Conservation (phyloP, 30 jellyfish, hydroid and myxozoan genomes). For the Chrysaora quinquecirrha region DNA sequence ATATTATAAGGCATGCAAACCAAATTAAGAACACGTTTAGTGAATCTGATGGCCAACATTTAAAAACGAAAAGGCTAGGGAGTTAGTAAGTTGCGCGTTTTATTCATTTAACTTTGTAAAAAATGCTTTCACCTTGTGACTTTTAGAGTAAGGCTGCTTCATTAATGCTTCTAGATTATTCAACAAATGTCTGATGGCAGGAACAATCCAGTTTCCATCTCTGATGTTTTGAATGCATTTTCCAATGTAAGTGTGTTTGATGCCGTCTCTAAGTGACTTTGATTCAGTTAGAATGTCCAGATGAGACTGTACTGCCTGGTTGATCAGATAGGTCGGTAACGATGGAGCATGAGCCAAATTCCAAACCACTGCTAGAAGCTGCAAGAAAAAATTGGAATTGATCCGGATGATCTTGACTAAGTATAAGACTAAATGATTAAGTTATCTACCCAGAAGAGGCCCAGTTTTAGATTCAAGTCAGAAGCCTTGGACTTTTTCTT, state of each 20-base stretch:
- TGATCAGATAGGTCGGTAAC: conserved; percentile 73
- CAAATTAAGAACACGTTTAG: no score
- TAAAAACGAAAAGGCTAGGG: no score
- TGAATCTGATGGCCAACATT: no score
- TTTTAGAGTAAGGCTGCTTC: conserved; percentile 77
- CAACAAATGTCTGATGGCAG: conserved; percentile 91
- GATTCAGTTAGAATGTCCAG: conserved; percentile 89
- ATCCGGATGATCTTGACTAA: no score
- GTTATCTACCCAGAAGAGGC: no score
- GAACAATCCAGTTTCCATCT: conserved; percentile 85
- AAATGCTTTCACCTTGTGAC: conserved; percentile 90
- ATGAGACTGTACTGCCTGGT: conserved; percentile 97
- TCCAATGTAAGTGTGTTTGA: conserved; percentile 69
- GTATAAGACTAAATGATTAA: no score
- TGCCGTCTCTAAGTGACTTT: conserved; percentile 58
- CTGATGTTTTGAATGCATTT: conserved; percentile 89
- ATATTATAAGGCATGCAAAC: no score
- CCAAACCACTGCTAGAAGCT: conserved; percentile 88
- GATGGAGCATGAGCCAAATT: conserved; percentile 53
- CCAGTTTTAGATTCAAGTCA: no score
- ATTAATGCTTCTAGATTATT: conserved; percentile 78
- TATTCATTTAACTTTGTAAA: no score
- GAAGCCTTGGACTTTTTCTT: no score
- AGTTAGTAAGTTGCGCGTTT: no score
- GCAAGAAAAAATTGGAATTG: no score